Conservation (phyloP, 2,113 vertebrate genomes). For the Corythaeola cristata region DNA sequence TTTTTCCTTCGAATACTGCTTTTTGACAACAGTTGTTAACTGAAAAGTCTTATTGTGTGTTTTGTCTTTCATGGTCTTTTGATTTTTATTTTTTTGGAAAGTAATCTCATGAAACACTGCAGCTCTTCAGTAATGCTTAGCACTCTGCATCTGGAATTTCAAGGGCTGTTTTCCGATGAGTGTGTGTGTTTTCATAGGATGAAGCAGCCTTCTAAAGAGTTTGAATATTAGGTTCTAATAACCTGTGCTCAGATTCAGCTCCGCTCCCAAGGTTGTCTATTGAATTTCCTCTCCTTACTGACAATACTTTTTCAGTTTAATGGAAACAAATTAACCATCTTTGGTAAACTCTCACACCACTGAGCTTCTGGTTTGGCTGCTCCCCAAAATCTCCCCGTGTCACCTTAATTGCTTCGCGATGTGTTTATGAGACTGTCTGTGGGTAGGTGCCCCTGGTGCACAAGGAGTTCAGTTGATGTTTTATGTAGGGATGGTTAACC, state of each 20-base stretch:
- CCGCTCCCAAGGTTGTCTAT: rapidly evolving
- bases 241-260: neutral
- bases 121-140: neutral
- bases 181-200: neutral
- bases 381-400: rapidly evolving
- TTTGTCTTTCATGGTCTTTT: neutral
- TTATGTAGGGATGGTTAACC: neutral
- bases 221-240: neutral
- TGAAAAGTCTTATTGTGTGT: neutral
- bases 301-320: too few relatives aligned
- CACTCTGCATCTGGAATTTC: neutral
- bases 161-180: neutral
- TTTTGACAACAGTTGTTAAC: neutral
- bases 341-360: neutral
- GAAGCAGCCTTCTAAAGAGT: neutral
- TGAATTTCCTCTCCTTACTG: neutral
- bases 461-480: neutral
- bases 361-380: neutral
- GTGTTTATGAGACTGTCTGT: neutral
- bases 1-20: neutral
- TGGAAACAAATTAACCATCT: too few relatives aligned
- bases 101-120: neutral
- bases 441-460: too few relatives aligned
- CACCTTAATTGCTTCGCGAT: rapidly evolving
- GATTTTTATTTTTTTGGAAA: neutral